A percentile compares a stretch with the other conserved stretches of the same genome.
Evolutionary conservation across 2,797 vertebrate genomes (phyloP).

Genomic region (Austrolebias charrua): DNA sequence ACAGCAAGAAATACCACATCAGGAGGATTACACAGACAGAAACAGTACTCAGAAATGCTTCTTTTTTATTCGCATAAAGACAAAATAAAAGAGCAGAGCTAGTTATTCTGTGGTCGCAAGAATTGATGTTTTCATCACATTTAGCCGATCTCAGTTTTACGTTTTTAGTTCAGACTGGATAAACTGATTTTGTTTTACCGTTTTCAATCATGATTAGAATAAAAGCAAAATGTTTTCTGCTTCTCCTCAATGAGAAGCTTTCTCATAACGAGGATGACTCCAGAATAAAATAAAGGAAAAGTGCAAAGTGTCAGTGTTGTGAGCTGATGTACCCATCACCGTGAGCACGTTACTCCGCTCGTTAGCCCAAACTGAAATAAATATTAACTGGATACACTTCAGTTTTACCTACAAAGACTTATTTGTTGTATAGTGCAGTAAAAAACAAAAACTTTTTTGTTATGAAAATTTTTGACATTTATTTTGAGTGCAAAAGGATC

Average conservation of each 20-base stretch:
- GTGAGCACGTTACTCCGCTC: conserved; percentile 1
- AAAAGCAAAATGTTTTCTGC: conserved; percentile 16
- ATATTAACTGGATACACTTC: background rate
- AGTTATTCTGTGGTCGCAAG: background rate
- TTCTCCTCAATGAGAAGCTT: conserved; percentile 30
- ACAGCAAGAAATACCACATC: conserved; percentile 35
- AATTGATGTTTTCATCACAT: conserved; percentile 5
- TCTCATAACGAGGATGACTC: conserved; percentile 26
- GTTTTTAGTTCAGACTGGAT: background rate
- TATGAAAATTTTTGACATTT: too few species aligned
- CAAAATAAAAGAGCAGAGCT: conserved; percentile 6
- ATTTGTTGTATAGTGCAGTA: background rate
- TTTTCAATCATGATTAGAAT: background rate
- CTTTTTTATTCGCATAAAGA: conserved; percentile 3
- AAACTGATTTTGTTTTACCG: background rate
- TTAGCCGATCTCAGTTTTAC: background rate
- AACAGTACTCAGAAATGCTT: too few species aligned
- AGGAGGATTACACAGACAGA: conserved; percentile 21
- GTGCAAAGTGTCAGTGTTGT: conserved; percentile 5
- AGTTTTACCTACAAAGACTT: conserved; percentile 5
- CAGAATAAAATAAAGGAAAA: conserved; percentile 37
- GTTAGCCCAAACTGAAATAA: conserved; percentile 7
- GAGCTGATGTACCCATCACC: background rate
- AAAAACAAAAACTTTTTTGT: background rate
- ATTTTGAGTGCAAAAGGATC: too few species aligned